phyloP scores from a whole-genome alignment of 2,113 vertebrate species.

The Zootoca vivipara region DNA sequence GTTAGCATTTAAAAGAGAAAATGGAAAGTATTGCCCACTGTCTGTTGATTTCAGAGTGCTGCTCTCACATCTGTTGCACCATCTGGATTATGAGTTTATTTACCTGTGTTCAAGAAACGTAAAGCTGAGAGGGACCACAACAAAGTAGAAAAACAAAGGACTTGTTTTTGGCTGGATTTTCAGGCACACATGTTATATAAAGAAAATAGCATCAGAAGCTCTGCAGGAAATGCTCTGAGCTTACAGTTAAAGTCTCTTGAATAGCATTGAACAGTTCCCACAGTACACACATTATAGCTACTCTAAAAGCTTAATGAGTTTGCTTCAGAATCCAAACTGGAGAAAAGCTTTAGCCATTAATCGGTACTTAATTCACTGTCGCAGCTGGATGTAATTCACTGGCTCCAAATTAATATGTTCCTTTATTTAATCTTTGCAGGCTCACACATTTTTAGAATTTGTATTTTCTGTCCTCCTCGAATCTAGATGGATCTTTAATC shows the following conservation, averaged over 20 bases:
- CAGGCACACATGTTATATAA: conserved; percentile 99
- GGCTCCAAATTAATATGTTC: conserved; percentile 85
- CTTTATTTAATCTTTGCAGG: conserved; percentile 86
- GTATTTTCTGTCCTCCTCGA: conserved; percentile 64
- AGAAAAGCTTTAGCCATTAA: conserved; percentile 87
- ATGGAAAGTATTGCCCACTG: conserved; percentile 91
- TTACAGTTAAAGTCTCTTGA: conserved; percentile 93
- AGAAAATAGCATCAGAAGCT: conserved; percentile 99
- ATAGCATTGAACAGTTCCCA: conserved; percentile 89
- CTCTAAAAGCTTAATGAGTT: conserved; percentile 96
- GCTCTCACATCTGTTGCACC: conserved; percentile 99
- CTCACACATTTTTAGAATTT: conserved; percentile 82
- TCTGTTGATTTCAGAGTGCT: conserved; percentile 94
- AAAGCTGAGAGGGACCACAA: conserved; percentile 93
- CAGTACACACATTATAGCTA: conserved; percentile 92
- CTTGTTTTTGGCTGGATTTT: conserved; percentile 94
- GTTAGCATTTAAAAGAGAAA: conserved; percentile 90
- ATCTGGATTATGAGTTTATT: conserved; percentile 99
- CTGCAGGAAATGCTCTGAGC: conserved; percentile 95
- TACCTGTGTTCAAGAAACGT: conserved; percentile 98
- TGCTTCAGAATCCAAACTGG: conserved; percentile 85
- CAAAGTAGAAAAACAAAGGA: conserved; percentile 96
- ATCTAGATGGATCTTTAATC: conserved; percentile 74
- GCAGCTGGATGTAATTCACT: conserved; percentile 87
- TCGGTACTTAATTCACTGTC: conserved; percentile 87